Evolutionary conservation across 2,888 invertebrate genomes (phyloP), one percentile per base, ranked within the genome.

Genomic region (Oscheius sp.): DNA sequence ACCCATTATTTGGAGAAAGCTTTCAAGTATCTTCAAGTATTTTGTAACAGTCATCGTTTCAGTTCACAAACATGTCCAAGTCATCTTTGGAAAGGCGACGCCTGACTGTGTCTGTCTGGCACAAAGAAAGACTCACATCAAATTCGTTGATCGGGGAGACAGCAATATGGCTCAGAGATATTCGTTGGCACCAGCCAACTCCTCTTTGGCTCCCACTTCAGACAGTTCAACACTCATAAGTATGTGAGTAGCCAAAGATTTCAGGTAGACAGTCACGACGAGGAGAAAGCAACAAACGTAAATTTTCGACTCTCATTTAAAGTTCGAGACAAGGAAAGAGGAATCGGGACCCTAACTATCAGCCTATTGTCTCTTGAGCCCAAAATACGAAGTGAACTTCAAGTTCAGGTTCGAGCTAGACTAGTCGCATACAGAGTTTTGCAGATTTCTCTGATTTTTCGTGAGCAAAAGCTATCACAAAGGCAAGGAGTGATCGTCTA

Each of bases 61-160:
- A 74, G 74, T 68, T 74, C 60, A 13, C 57, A 11, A 57, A 59
- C 33, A 13, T 74, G 11, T 58, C 50, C n/a, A 66, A 60, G 32
- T 68, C 66, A 2, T 60, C 59, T 47, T 42, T 74, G 68, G 68
- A 66, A 21, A 48, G 66, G 29, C 29, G 66, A 32, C 35, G 37
- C 42, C 51, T 74, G 13, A 42, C 50, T 21, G 42, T 58, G 2
- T 48, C 59, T 5, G 68, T 74, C 13, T 74, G 74, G 74, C 74
- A 74, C 47, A 55, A 42, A 29, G 74, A 74, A 2, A 10, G 37
- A 13, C 33, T 68, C 3, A 10, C 58, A 3, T 29, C 53, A 21
- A 68, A 74, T 32, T 32, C 68, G 2, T 58, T 55, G 9, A 74
- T 74, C 1, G 74, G 74, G 13, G 74, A 74, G 33, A 66, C 60